A percentile compares a stretch with the other conserved stretches of the same genome.
Conservation (phyloP, 1,140 invertebrate species). For the Pollicipes pollicipes region DNA sequence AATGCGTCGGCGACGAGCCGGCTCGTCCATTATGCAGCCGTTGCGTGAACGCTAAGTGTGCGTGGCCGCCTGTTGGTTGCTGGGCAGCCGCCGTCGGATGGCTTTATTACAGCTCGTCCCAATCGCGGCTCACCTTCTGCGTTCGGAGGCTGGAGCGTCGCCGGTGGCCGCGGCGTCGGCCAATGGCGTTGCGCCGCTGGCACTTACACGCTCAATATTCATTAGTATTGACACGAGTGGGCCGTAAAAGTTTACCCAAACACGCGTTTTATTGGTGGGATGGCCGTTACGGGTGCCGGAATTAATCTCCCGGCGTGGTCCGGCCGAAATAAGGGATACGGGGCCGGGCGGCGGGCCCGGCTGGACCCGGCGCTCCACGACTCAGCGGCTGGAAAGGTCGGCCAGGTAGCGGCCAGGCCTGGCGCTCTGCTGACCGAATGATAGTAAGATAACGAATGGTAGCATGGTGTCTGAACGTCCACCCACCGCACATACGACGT, state of each 20-base stretch:
- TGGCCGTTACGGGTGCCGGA: neutral
- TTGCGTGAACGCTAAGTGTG: neutral
- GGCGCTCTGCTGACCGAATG: too few relatives aligned
- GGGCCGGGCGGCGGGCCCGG: too few relatives aligned
- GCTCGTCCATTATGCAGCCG: neutral
- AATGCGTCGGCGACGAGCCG: neutral
- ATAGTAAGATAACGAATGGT: too few relatives aligned
- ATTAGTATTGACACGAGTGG: conserved; percentile 1
- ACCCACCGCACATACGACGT: too few relatives aligned
- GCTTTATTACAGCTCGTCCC: neutral
- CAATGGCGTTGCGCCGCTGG: neutral
- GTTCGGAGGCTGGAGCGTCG: neutral
- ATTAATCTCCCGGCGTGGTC: neutral
- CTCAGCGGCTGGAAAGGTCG: too few relatives aligned
- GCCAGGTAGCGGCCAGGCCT: too few relatives aligned
- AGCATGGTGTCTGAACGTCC: too few relatives aligned
- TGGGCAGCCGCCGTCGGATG: neutral
- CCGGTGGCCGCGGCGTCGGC: too few relatives aligned
- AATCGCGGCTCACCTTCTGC: neutral
- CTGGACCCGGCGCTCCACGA: too few relatives aligned
- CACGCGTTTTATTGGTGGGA: neutral
- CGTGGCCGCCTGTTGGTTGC: neutral
- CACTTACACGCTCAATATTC: neutral
- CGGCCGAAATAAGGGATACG: neutral
- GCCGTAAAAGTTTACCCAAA: conserved; percentile 1